Percentiles rank a stretch among this genome's conserved stretches.
These are phyloP conservation scores for Aldrovandia affinis DNA, from an alignment of 2,797 vertebrate species.

Conservation along the genomic window DNA sequence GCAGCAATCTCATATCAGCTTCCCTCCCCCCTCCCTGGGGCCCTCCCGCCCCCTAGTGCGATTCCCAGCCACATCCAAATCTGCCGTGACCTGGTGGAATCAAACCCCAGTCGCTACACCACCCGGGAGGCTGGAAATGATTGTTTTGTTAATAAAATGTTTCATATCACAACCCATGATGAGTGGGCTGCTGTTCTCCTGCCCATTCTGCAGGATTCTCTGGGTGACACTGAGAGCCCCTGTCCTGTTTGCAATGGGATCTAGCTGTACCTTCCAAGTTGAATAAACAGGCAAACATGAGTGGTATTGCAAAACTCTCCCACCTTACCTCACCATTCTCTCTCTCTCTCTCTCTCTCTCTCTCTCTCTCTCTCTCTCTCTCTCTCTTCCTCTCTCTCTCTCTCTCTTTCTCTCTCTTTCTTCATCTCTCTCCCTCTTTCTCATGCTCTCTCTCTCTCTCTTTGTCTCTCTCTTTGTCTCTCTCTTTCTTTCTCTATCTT, in stretches of 20 bases:
- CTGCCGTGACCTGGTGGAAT: no score
- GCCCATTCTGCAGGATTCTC: not conserved
- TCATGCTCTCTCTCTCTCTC: constrained; percentile 55
- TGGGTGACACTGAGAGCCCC: not conserved
- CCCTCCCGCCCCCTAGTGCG: no score
- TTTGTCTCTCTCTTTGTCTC: constrained; percentile 53
- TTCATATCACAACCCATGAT: constrained; percentile 78
- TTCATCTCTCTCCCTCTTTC: no score
- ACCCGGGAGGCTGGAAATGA: constrained; percentile 86
- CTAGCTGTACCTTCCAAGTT: not conserved
- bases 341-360: not conserved
- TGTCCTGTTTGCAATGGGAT: no score
- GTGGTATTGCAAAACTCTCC: not conserved
- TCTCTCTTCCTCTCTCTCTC: constrained; percentile 49
- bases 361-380: not conserved
- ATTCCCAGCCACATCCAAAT: no score
- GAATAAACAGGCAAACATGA: not conserved
- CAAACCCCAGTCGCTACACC: no score
- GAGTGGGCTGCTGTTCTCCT: constrained; percentile 51
- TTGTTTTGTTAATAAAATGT: constrained; percentile 88
- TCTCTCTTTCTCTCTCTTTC: no score
- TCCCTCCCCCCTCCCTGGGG: no score
- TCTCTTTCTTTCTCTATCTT: no score
- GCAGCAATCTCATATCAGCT: no score
- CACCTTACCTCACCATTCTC: not conserved